Evolutionary conservation across 2,113 vertebrate species (phyloP), one percentile per base, ranked within the genome.

Genomic region (Neolamprologus brichardi): DNA sequence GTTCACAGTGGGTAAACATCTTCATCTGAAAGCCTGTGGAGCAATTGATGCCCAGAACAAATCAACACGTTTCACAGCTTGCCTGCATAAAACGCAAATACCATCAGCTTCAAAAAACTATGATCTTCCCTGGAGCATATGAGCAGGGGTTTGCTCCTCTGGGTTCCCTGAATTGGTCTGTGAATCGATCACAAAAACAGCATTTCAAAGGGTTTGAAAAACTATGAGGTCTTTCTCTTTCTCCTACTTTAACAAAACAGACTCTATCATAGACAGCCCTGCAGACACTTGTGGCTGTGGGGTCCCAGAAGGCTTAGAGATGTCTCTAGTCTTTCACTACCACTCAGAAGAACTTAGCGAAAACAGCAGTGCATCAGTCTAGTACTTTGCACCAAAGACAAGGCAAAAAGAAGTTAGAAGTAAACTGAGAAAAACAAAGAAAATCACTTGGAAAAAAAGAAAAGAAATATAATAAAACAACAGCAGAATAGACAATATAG

Each of bases 121-220:
- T 28, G 32, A 58, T 81, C 88, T 93, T 91, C 92, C 93, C 92
- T 67, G 85, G 92, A 94, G 94, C 95, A 87, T 77, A 81, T 82
- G 89, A 89, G 93, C 90, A 88, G 83, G 87, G 89, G 87, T 88
- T 89, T 32, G 62, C 86, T 92, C 92, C 90, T 91, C 70, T 85
- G 94, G 90, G 93, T 81, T 91, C 79, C 79, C 78, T 25, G 87
- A 89, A 92, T 89, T 84, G 91, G 93, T 92, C 89, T 85, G 91
- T 49, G 77, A 89, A 95, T 94, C 93, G 91, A 95, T 95, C 94
- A 84, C 84, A 91, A 92, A 93, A 93, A 93, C 87, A 87, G 84
- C 72, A 91, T 94, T 94, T 95, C 92, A 95, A 95, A 95, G 92
- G 87, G 39, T 92, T 88, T 32, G 80, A 91, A 87, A 90, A 94